Evolutionary conservation across 2,113 vertebrate genomes (phyloP), one percentile per base, ranked within the genome.

Genomic region (Gallinago undulata): DNA sequence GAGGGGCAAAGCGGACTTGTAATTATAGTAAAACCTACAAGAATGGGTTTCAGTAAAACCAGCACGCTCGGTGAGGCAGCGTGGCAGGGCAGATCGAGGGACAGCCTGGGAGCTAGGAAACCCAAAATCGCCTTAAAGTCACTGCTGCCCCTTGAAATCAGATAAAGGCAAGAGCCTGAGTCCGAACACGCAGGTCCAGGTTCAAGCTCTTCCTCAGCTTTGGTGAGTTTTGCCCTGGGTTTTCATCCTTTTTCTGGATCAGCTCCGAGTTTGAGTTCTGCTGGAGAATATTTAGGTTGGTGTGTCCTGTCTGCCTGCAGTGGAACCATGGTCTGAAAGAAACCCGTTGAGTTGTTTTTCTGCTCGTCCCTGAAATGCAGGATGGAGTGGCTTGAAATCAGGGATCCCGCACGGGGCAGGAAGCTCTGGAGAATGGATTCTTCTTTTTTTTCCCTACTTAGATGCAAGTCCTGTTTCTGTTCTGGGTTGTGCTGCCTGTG

Each of bases 131-230:
- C 25, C 22, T 60, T 63, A 27, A 72, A 39, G 53, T 30, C 11
- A 7, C 27, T 14, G 3, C 57, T 45, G 33, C 35, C 33, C 25
- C 47, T 10, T 50, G 50, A 21, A n/a, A 21, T 37, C 13, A 57
- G 21, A 4, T 31, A 37, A 31, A 10, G 11, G 8, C 11, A 24
- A 57, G 47, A 55, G 22, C 13, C 18, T 0, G 3, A 56, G 28
- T n/a, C 62, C 9, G 22, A 67, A 27, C 1, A 1, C 21, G 3
- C 17, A 2, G 7, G 14, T 66, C 48, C 11, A 9, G 30, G 43
- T 51, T 82, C 23, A 23, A 14, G 37, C 2, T 1, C 37, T 59
- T 83, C 66, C 27, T 78, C 7, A 5, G n/a, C 39, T 80, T 81
- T 0, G 1, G 24, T 35, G 83, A 35, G 57, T 57, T 89, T 77